A percentile compares a stretch with the other conserved stretches of the same genome.
Conservation (phyloP, 2,888 invertebrate species). For the Agrotis puta region DNA sequence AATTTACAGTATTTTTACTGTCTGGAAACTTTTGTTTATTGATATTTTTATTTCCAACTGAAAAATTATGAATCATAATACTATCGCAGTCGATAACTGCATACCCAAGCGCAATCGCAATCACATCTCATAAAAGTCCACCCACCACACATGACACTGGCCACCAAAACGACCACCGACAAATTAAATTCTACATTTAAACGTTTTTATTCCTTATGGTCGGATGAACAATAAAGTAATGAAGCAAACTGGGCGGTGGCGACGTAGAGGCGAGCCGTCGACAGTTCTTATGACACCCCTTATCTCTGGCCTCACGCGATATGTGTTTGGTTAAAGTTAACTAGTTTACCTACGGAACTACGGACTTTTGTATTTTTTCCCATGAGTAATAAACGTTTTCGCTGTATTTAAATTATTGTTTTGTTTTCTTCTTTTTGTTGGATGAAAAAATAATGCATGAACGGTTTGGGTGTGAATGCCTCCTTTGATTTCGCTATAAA, state of each 20-base stretch:
- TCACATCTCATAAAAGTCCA: constrained; percentile 18
- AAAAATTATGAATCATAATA: neutral
- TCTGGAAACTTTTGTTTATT: neutral
- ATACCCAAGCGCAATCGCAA: neutral
- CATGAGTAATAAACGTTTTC: constrained; percentile 35
- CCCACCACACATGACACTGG: constrained; percentile 26
- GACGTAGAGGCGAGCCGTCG: constrained; percentile 78
- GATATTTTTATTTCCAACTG: neutral
- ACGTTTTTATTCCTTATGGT: constrained; percentile 77
- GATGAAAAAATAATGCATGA: neutral
- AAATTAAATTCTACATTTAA: constrained; percentile 64
- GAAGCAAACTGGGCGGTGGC: constrained; percentile 80
- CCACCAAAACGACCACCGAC: constrained; percentile 40
- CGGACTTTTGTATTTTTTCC: constrained; percentile 51
- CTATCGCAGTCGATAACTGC: neutral
- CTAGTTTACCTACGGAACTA: constrained; percentile 63
- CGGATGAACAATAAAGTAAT: constrained; percentile 88
- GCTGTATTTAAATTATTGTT: constrained; percentile 15
- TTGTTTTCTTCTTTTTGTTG: constrained; percentile 2
- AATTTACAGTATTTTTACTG: neutral
- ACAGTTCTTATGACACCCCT: constrained; percentile 88
- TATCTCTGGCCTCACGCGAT: constrained; percentile 87
- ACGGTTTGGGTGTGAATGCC: too few relatives aligned
- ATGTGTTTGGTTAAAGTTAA: constrained; percentile 68
- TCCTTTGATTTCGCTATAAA: neutral